These are phyloP conservation scores for Aplocera efformata DNA, from an alignment of 2,888 invertebrate species.

Conservation along the genomic window DNA sequence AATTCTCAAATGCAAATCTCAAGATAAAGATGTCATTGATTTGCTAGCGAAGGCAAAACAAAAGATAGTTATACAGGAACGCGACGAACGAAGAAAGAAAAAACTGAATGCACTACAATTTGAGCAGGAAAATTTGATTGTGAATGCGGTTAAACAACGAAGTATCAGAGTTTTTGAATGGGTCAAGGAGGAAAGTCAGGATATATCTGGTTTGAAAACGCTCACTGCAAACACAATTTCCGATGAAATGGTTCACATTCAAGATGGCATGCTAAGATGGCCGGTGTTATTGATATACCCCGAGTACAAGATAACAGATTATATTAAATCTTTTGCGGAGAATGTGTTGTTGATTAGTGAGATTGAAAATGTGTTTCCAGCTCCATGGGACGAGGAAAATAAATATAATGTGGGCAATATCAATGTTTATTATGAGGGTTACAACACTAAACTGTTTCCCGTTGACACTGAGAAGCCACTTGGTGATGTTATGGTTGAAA, in stretches of 20 bases:
- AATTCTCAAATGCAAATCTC: slow-evolving; percentile 79
- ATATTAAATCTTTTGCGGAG: slow-evolving; percentile 90
- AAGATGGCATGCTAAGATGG: slow-evolving; percentile 86
- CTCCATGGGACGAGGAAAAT: slow-evolving; percentile 85
- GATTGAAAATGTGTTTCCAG: slow-evolving; percentile 82
- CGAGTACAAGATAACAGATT: slow-evolving; percentile 92
- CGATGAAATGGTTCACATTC: slow-evolving; percentile 82
- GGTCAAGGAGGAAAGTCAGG: slow-evolving; percentile 38
- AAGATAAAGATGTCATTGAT: slow-evolving; percentile 70
- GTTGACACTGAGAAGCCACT: slow-evolving; percentile 58
- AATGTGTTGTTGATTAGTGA: slow-evolving; percentile 77
- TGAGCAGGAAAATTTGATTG: slow-evolving; percentile 56
- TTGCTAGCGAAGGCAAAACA: slow-evolving; percentile 67
- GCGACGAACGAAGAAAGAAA: slow-evolving; percentile 79
- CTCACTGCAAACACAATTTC: not conserved
- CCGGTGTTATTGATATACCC: slow-evolving; percentile 95
- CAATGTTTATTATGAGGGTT: slow-evolving; percentile 87
- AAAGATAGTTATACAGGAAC: slow-evolving; percentile 67
- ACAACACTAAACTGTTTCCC: slow-evolving; percentile 80
- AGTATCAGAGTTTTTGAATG: slow-evolving; percentile 79
- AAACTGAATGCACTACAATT: slow-evolving; percentile 60
- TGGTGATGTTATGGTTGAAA: slow-evolving; percentile 24
- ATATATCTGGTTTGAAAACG: slow-evolving; percentile 20
- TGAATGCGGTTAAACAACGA: slow-evolving; percentile 66
- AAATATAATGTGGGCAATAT: slow-evolving; percentile 82